Percentiles rank a stretch among this genome's conserved stretches.
Conservation (phyloP, 2,888 invertebrate species). For the Anthophora plumipes region DNA sequence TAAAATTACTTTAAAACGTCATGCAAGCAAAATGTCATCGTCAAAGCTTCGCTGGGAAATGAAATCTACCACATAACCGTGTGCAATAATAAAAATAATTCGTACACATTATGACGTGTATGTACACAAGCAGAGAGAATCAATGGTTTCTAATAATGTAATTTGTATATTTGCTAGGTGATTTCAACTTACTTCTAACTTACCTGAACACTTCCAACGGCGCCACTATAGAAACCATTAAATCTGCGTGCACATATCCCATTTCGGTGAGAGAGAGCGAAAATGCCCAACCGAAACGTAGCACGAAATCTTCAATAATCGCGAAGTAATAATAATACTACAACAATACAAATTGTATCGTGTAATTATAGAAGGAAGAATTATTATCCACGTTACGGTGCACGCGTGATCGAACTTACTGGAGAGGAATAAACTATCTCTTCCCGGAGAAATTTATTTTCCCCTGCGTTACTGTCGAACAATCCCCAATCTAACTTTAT, state of each 20-base stretch:
- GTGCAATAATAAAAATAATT: conserved; percentile 14
- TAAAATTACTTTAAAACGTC: conserved; percentile 36
- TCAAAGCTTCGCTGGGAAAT: conserved; percentile 42
- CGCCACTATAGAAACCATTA: conserved; percentile 93
- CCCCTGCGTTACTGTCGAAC: conserved; percentile 95
- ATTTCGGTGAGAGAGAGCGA: conserved; percentile 94
- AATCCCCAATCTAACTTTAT: conserved; percentile 99
- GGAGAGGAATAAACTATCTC: conserved; percentile 97
- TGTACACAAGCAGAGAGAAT: conserved; percentile 4
- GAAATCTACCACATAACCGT: not conserved
- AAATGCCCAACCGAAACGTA: conserved; percentile 97
- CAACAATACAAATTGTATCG: conserved; percentile 72
- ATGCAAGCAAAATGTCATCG: conserved; percentile 41
- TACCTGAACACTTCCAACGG: conserved; percentile 96
- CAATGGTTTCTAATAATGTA: not conserved
- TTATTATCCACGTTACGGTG: not conserved
- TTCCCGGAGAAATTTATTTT: conserved; percentile 95
- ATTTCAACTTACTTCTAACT: conserved; percentile 32
- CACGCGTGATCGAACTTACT: conserved; percentile 86
- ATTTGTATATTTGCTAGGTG: not conserved
- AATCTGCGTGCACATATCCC: conserved; percentile 90
- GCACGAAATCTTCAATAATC: conserved; percentile 96
- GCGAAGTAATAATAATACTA: conserved; percentile 98
- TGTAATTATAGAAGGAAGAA: not conserved
- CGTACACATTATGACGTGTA: conserved; percentile 17